Percentiles rank a stretch among this genome's conserved stretches.
These are phyloP conservation scores for Papilio elwesi DNA, from an alignment of 2,888 invertebrate species.

Conservation along the genomic window DNA sequence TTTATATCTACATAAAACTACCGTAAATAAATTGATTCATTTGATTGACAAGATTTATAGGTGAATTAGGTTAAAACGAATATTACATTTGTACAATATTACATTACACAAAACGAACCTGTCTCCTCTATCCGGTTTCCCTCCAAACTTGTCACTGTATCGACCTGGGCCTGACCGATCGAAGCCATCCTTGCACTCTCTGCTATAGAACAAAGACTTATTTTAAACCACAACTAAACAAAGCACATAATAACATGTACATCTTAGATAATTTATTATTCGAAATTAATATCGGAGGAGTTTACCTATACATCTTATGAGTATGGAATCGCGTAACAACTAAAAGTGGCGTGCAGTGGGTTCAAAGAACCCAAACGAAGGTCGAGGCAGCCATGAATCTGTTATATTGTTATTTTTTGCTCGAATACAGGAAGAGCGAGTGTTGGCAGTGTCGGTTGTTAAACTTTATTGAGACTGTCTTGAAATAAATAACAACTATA, in stretches of 20 bases:
- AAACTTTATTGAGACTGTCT: background rate
- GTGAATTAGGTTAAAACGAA: too few relatives aligned
- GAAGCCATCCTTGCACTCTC: conserved; percentile 71
- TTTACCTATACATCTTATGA: conserved; percentile 67
- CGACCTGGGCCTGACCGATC: conserved; percentile 72
- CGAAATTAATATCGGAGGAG: conserved; percentile 38
- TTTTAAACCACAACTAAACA: conserved; percentile 41
- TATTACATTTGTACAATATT: too few relatives aligned
- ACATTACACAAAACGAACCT: conserved; percentile 50
- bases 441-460: conserved; percentile 1
- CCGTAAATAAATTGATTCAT: background rate
- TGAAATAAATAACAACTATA: background rate
- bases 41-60: too few relatives aligned
- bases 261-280: conserved; percentile 26
- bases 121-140: conserved; percentile 54
- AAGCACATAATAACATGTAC: background rate
- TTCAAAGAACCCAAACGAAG: conserved; percentile 75
- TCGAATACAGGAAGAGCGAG: conserved; percentile 57
- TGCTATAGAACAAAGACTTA: conserved; percentile 50
- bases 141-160: conserved; percentile 72
- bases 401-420: conserved; percentile 68
- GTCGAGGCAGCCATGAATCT: conserved; percentile 68
- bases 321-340: conserved; percentile 47
- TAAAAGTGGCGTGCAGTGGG: conserved; percentile 54
- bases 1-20: too few relatives aligned